A percentile compares a stretch with the other conserved stretches of the same genome.
phyloP scores from a whole-genome alignment of 2,797 vertebrate genomes.

The Thunnus albacares region DNA sequence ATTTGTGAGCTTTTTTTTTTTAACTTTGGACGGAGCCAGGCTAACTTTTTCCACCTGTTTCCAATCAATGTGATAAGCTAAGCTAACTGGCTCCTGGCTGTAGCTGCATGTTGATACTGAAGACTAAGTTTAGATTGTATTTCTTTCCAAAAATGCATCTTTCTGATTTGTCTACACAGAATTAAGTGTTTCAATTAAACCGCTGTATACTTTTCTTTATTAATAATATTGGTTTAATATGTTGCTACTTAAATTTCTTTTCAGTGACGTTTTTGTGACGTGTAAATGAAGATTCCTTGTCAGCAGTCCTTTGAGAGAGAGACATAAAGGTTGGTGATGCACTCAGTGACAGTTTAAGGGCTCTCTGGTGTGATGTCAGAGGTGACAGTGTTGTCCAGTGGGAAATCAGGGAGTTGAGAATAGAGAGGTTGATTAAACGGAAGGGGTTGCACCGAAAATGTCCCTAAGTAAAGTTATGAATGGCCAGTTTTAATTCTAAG shows the following conservation, averaged over 20 bases:
- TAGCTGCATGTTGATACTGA: no score
- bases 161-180: background rate
- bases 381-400: slow-evolving; percentile 18
- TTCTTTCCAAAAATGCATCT: background rate
- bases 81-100: no score
- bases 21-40: background rate
- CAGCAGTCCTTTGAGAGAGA: background rate
- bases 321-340: slow-evolving; percentile 12
- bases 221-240: background rate
- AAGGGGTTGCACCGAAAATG: background rate
- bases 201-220: background rate
- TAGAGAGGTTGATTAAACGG: background rate
- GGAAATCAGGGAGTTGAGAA: slow-evolving; percentile 34
- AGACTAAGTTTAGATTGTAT: no score
- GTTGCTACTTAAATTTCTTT: background rate
- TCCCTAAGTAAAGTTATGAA: background rate
- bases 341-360: slow-evolving; percentile 20
- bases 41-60: no score
- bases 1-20: background rate
- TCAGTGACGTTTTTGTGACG: background rate
- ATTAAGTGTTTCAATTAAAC: background rate
- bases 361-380: slow-evolving; percentile 27
- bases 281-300: background rate
- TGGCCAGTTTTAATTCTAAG: background rate
- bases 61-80: no score